phyloP scores from a whole-genome alignment of 2,113 vertebrate species.

The Shinisaurus crocodilurus region DNA sequence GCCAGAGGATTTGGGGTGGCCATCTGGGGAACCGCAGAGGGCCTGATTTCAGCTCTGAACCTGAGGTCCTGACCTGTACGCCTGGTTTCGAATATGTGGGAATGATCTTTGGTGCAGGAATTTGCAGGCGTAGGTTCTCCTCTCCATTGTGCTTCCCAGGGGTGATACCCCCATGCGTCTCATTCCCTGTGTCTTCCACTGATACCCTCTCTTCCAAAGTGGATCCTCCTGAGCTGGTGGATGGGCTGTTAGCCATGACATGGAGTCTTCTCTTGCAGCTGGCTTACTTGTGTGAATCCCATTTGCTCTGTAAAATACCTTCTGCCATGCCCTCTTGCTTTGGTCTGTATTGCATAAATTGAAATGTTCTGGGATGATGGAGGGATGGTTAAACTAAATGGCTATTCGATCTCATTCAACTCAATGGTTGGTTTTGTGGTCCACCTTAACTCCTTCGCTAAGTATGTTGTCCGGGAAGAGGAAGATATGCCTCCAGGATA shows the following conservation, averaged over 20 bases:
- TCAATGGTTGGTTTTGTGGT: slow-evolving; percentile 16
- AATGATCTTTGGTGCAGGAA: background rate
- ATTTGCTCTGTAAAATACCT: background rate
- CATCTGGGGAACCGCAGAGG: too few relatives aligned
- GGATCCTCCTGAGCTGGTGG: background rate
- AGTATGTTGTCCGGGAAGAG: slow-evolving; percentile 33
- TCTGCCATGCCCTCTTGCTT: background rate
- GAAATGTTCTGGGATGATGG: background rate
- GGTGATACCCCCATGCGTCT: background rate
- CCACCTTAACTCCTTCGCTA: slow-evolving; percentile 44
- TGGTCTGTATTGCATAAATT: background rate
- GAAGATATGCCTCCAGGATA: slow-evolving; percentile 63
- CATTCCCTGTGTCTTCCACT: background rate
- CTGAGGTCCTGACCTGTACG: too few relatives aligned
- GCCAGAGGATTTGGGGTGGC: too few relatives aligned
- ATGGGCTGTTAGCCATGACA: background rate
- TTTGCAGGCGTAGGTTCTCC: background rate
- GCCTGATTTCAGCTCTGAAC: too few relatives aligned
- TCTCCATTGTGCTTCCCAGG: background rate
- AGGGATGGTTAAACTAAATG: background rate
- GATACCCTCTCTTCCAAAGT: background rate
- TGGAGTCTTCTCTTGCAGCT: background rate
- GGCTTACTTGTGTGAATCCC: background rate
- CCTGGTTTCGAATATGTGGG: too few relatives aligned
- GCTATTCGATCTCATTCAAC: background rate